phyloP scores from a whole-genome alignment of 2,888 invertebrate species.

The Myathropa florea region DNA sequence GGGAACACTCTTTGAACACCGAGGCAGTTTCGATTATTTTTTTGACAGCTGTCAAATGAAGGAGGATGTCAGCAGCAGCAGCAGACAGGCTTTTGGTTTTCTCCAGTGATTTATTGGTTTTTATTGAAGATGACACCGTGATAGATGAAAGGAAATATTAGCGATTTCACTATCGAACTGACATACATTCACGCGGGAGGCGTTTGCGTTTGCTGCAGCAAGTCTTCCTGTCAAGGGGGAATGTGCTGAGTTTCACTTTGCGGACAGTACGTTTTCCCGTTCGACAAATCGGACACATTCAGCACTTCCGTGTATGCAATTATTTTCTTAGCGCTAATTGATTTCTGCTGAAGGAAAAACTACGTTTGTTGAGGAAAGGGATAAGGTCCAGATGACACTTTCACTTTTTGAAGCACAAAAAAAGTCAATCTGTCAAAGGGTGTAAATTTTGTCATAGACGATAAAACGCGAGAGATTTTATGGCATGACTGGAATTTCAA shows the following conservation, averaged over 20 bases:
- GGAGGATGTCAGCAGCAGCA: neutral
- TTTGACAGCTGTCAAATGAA: constrained; percentile 6
- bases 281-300: neutral
- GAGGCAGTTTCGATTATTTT: neutral
- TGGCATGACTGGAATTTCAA: neutral
- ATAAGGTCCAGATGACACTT: neutral
- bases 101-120: neutral
- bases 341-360: too few relatives aligned
- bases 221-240: neutral
- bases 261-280: neutral
- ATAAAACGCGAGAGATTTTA: neutral
- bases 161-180: neutral
- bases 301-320: neutral
- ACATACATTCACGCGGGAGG: neutral
- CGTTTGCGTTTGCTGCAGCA: too few relatives aligned
- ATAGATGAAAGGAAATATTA: neutral
- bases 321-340: neutral
- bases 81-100: neutral
- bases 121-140: neutral
- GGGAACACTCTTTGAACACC: neutral
- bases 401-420: neutral
- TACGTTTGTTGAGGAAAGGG: neutral
- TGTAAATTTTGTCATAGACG: neutral
- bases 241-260: neutral
- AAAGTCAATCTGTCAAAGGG: neutral